A percentile compares a stretch with the other conserved stretches of the same genome.
These are phyloP conservation scores for Megalonaias nervosa DNA, from an alignment of 1,140 invertebrate genomes.

Conservation along the genomic window DNA sequence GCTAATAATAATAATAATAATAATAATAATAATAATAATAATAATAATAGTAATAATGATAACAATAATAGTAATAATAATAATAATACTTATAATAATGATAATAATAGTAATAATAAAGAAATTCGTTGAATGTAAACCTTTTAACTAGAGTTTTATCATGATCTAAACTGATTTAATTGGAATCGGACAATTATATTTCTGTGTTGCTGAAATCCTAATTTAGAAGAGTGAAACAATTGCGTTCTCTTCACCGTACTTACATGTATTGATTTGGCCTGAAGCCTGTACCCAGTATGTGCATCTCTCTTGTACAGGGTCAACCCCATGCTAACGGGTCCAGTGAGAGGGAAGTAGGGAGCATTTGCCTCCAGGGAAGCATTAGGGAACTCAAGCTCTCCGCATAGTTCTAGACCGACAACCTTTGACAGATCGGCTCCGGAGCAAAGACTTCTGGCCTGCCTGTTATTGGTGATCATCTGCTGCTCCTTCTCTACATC, in stretches of 20 bases:
- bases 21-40: too few relatives aligned
- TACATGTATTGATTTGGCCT: constrained; percentile 56
- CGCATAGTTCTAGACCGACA: constrained; percentile 87
- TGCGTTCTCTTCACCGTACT: not conserved
- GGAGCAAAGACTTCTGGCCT: constrained; percentile 75
- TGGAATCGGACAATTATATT: not conserved
- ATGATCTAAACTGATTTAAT: not conserved
- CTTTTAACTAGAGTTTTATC: not conserved
- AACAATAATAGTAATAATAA: too few relatives aligned
- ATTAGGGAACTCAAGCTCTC: constrained; percentile 83
- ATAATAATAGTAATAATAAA: too few relatives aligned
- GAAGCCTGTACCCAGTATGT: constrained; percentile 69
- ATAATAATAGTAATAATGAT: too few relatives aligned
- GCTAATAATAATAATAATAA: too few relatives aligned
- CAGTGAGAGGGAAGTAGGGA: constrained; percentile 86
- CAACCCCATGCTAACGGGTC: constrained; percentile 83
- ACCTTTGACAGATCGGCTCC: constrained; percentile 68
- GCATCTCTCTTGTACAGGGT: constrained; percentile 86
- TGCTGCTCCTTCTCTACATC: constrained; percentile 50
- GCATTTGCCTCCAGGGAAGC: constrained; percentile 73
- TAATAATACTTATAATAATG: too few relatives aligned
- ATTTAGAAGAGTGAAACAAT: not conserved
- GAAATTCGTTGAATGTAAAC: too few relatives aligned
- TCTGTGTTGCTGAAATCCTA: not conserved
- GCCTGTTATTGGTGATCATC: constrained; percentile 72